Base-by-base conservation (phyloP, 2,888 invertebrate species). In the Alloscopus bannaensis region DNA sequence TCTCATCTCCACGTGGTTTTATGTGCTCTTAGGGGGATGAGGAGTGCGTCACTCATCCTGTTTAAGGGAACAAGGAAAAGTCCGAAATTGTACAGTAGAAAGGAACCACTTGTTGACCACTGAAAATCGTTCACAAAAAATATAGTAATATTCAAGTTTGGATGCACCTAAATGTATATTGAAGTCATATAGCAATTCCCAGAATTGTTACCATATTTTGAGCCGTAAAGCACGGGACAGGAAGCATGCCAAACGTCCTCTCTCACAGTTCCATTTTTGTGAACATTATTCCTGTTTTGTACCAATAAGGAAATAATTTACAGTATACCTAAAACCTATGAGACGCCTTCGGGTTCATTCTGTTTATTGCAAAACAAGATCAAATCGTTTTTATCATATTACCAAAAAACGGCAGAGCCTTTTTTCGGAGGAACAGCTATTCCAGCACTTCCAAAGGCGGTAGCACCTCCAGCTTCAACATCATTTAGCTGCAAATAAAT, bases 331-430 rank as follows among this genome's bases (percentile, higher is more conserved):
- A 52, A 52, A 52, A 13, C 13, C 36, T 36, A 13, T 13, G 36
- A 13, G n/a, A n/a, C n/a, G n/a, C n/a, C n/a, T n/a, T n/a, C n/a
- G n/a, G n/a, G n/a, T n/a, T n/a, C n/a, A n/a, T n/a, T n/a, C n/a
- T n/a, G n/a, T n/a, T 47, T 47, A 6, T 11, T 24, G 18, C n/a
- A 57, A 3, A 28, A 20, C n/a, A 20, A 11, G 3, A 28, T 13
- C 29, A 26, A 3, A 20, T 18, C 8, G 31, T 3, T 1, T 16
- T 16, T 3, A 29, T 6, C 6, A 22, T 3, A 2, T 18, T 31
- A 57, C 57, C 57, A 57, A 31, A 29, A 57, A 6, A 57, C 26
- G 16, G 57, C 57, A 8, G 57, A 31, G 8, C 57, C 57, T 57
- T 57, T 57, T 3, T 8, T 31, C 3, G 57, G 57, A 8, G 0